Evolutionary conservation across 2,113 vertebrate species (phyloP).

Genomic region (Ceyx margarethae): DNA sequence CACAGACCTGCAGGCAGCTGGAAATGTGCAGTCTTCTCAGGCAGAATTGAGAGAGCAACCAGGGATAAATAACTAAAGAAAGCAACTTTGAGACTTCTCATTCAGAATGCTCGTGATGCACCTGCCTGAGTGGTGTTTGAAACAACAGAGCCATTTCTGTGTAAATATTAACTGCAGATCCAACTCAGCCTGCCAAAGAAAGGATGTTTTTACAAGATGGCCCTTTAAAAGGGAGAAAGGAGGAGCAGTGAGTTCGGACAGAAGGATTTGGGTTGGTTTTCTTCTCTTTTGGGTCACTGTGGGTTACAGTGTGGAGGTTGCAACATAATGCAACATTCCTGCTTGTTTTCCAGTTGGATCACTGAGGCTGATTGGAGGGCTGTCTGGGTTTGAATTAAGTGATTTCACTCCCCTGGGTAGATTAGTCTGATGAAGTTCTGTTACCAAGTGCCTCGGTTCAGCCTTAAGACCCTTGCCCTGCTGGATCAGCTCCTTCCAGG

Average conservation of each 20-base stretch:
- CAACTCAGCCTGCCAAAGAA: not conserved
- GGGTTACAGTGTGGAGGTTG: not conserved
- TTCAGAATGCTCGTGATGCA: not conserved
- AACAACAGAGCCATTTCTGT: not conserved
- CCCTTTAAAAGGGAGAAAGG: constrained; percentile 8
- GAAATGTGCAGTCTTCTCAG: not conserved
- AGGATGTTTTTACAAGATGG: not conserved
- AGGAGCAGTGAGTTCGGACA: not conserved
- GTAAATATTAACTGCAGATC: not conserved
- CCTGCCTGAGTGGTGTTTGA: not conserved
- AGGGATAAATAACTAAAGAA: not conserved
- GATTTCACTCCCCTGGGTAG: not conserved
- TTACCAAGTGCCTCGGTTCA: not conserved
- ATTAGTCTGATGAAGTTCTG: not conserved
- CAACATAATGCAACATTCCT: not conserved
- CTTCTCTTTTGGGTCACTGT: not conserved
- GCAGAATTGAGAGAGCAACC: not conserved
- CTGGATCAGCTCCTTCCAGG: constrained; percentile 28
- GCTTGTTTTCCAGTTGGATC: not conserved
- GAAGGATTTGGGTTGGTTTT: not conserved
- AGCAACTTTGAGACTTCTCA: not conserved
- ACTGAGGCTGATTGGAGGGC: not conserved
- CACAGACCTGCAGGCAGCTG: not conserved
- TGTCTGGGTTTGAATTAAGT: not conserved
- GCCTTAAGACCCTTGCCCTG: not conserved